A percentile compares a stretch with the other conserved stretches of the same genome.
phyloP scores from a whole-genome alignment of 1,140 invertebrate genomes.

The Lasaia peninsularis region DNA sequence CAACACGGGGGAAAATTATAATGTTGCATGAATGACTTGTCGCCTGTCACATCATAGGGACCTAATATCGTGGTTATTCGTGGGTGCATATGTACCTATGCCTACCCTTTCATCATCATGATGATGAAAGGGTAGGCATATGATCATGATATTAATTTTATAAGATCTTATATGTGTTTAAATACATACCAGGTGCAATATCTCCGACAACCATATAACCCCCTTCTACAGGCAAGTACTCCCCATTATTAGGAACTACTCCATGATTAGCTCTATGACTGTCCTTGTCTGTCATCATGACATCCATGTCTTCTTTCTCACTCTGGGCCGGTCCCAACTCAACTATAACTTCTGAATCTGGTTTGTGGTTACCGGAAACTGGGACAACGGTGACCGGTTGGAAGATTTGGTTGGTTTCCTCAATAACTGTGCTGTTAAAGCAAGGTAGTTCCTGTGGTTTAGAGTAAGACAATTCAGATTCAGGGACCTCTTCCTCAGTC shows the following conservation, averaged over 20 bases:
- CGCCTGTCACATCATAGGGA: no score
- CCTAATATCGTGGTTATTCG: no score
- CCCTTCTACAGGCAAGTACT: constrained; percentile 64
- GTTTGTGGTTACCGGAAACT: constrained; percentile 33
- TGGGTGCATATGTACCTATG: no score
- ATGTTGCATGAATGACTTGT: no score
- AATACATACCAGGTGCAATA: constrained; percentile 43
- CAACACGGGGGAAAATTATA: no score
- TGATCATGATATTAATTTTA: no score
- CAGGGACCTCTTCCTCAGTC: constrained; percentile 67
- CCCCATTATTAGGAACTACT: constrained; percentile 35
- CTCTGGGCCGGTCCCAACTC: constrained; percentile 43
- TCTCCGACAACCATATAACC: constrained; percentile 62
- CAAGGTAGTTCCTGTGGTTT: constrained; percentile 47
- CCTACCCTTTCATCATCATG: no score
- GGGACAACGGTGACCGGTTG: constrained; percentile 50
- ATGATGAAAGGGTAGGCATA: no score
- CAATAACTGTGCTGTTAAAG: constrained; percentile 57
- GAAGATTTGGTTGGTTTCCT: constrained; percentile 59
- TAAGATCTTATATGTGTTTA: not conserved
- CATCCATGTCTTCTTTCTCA: constrained; percentile 30
- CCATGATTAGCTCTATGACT: constrained; percentile 36
- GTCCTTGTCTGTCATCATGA: constrained; percentile 44
- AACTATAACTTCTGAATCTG: constrained; percentile 45
- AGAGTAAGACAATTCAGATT: constrained; percentile 39